Base-by-base conservation (phyloP, 1,140 invertebrate genomes). In the Bombus sibiricus region DNA sequence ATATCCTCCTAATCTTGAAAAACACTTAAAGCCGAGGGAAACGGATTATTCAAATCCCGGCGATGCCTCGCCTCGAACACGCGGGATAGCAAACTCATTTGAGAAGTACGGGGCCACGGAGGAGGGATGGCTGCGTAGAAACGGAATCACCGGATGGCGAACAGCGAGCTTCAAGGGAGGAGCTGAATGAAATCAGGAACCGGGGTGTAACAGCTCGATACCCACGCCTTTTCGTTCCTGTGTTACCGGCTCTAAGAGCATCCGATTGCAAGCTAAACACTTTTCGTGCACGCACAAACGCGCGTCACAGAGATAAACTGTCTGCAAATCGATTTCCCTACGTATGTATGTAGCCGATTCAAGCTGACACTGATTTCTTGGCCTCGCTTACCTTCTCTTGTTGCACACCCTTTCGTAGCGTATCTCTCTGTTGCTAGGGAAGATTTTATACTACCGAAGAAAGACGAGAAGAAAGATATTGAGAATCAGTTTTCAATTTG, bases 1-100 rank as follows among this genome's bases (percentile, higher is more conserved):
- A 80, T 91, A 87, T 87, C 76, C 59, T 34, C 80, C 90, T 91
- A 92, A 92, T 92, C 91, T 87, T 88, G 86, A 86, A 91, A 91
- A 92, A 91, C 91, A 92, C 91, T 92, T 92, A 91, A 90, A 88
- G 87, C 90, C 90, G 69, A 25, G 87, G 81, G 81, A 88, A 89
- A 86, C 87, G 90, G 90, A 91, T 91, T 91, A 91, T 91, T 91
- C 90, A 90, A 90, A 91, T 91, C 89, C 87, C 39, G 69, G 47
- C n/a, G 80, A 81, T 85, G 89, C 59, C 75, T 83, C 53, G 72
- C 53, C 81, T 80, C 79, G 80, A 88, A 86, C 76, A 86, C 83
- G 81, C 71, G 62, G 85, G 87, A 89, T 91, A 62, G 87, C 78
- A 85, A 91, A 91, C 89, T 91, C 85, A 89, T 91, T 89, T 81